phyloP scores from a whole-genome alignment of 2,113 vertebrate species.

The Colistium nudipinnis region DNA sequence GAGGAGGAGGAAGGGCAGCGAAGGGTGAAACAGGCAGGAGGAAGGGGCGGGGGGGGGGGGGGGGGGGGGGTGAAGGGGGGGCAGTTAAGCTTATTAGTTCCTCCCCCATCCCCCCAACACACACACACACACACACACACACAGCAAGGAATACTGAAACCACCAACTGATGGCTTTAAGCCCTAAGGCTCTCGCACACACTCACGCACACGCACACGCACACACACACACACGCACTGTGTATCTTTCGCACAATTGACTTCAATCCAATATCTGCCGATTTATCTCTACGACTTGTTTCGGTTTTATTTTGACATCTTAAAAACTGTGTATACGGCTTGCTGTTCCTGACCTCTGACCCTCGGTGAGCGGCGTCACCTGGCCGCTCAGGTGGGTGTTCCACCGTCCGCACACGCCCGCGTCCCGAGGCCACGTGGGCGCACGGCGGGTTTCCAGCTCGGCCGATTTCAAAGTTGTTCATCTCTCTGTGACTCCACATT shows the following conservation, averaged over 20 bases:
- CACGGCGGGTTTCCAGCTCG: too few relatives aligned
- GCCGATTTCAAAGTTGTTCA: not conserved
- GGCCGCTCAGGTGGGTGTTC: not conserved
- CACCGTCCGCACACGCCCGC: too few relatives aligned
- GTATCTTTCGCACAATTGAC: not conserved
- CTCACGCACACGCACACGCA: not conserved
- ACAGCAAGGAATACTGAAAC: conserved; percentile 41
- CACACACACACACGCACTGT: not conserved
- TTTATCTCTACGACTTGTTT: not conserved
- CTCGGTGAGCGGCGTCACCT: not conserved
- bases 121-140: conserved; percentile 31
- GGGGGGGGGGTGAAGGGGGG: too few relatives aligned
- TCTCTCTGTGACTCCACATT: not conserved
- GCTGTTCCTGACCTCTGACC: conserved; percentile 41
- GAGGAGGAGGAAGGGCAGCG: conserved; percentile 59
- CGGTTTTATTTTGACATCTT: not conserved
- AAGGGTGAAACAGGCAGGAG: conserved; percentile 44
- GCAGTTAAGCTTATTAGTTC: conserved; percentile 70
- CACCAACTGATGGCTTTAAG: conserved; percentile 55
- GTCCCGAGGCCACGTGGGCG: too few relatives aligned
- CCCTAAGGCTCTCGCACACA: conserved; percentile 1
- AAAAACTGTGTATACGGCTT: too few relatives aligned
- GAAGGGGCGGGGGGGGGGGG: too few relatives aligned
- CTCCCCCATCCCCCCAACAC: conserved; percentile 53
- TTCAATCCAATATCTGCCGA: not conserved